phyloP scores from a whole-genome alignment of 2,888 invertebrate genomes.

The Catocala fraxini region DNA sequence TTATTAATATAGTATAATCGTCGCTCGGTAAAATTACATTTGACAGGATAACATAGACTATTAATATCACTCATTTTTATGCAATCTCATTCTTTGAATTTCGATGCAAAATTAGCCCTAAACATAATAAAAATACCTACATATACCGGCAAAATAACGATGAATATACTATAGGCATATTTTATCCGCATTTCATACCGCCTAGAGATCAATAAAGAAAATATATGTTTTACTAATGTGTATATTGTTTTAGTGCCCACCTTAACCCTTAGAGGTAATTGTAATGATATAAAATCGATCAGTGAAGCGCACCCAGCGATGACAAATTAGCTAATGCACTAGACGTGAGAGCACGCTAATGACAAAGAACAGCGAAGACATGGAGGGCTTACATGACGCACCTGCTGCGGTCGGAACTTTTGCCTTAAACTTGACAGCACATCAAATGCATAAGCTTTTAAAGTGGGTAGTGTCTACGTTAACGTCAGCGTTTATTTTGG shows the following conservation, averaged over 20 bases:
- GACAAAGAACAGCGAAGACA: slow-evolving; percentile 72
- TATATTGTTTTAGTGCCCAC: no score
- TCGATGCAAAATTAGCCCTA: no score
- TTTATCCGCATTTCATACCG: no score
- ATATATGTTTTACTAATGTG: no score
- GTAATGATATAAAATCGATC: slow-evolving; percentile 61
- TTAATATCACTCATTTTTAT: slow-evolving; percentile 7
- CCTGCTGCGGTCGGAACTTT: background rate
- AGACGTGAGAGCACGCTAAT: slow-evolving; percentile 82
- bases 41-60: background rate
- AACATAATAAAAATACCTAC: no score
- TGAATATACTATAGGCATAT: no score
- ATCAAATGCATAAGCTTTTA: background rate
- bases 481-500: no score
- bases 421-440: background rate
- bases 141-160: no score
- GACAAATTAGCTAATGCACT: slow-evolving; percentile 82
- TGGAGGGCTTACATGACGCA: slow-evolving; percentile 69
- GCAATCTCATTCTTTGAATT: slow-evolving; percentile 9
- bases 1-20: background rate
- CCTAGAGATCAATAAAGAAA: no score
- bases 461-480: no score
- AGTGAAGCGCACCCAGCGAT: slow-evolving; percentile 63
- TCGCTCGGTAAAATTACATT: background rate
- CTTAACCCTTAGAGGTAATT: slow-evolving; percentile 21